Base-by-base conservation (phyloP, 2,797 vertebrate genomes). In the Squalus acanthias region DNA sequence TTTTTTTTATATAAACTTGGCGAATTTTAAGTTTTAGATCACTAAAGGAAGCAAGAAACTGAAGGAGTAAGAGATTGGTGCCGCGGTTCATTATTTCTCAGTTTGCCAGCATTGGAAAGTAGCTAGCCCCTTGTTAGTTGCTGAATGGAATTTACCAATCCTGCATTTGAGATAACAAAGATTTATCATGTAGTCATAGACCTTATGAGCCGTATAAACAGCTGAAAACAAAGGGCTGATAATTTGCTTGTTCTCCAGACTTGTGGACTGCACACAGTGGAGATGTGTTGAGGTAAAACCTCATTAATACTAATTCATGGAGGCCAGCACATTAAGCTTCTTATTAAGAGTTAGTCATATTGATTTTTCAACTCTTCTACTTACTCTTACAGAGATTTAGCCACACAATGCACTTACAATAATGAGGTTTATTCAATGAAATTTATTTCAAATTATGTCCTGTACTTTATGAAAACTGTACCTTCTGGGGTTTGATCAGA, bases 401-500 rank as follows among this genome's bases (percentile, higher is more conserved):
- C 91, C n/a, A 20, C n/a, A 67, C 2, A 69, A 9, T 93, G 67
- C 0, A 69, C 63, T 46, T 93, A 91, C 22, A 53, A 63, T 91
- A 89, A 89, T 60, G 39, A 65, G 2, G 0, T 39, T 93, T 39
- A 69, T 93, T 93, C 91, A 46, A 93, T 93, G 69, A 67, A 93
- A 69, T 69, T 93, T 20, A n/a, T 93, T 46, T 93, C 63, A 67
- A 93, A 93, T 67, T 39, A 39, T 93, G 91, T 93, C 63, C n/a
- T 17, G 15, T 67, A 39, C 17, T 92, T 65, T n/a, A 39, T 67
- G 15, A 93, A 93, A 93, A 67, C 20, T 93, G 5, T 67, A 67
- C n/a, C 33, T 8, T n/a, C 63, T 93, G 91, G 33, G 17, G n/a
- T 22, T 93, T 67, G 6, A 67, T 93, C 20, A 0, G 3, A 15